phyloP scores from a whole-genome alignment of 2,797 vertebrate species.

The Bovichtus diacanthus region DNA sequence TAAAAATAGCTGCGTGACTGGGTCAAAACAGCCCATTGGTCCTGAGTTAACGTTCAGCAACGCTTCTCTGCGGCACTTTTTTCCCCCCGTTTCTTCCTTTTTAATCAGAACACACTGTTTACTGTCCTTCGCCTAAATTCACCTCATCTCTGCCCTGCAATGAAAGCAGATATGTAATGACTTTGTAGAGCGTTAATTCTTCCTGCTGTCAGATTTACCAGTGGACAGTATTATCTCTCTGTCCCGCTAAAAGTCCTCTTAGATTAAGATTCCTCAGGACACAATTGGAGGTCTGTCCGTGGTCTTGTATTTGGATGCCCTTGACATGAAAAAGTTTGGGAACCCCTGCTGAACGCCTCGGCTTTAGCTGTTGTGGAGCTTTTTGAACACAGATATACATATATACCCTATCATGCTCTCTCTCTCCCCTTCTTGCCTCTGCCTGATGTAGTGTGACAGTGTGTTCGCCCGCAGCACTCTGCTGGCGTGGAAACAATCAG shows the following conservation, averaged over 20 bases:
- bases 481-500: constrained; percentile 88
- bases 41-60: neutral
- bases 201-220: constrained; percentile 24
- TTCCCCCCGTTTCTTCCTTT: neutral
- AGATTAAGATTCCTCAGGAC: constrained; percentile 52
- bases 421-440: constrained; percentile 72
- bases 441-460: constrained; percentile 87
- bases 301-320: constrained; percentile 37
- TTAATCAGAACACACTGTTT: neutral
- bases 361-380: constrained; percentile 54
- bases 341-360: constrained; percentile 47
- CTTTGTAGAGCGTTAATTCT: constrained; percentile 16
- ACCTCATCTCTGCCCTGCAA: neutral
- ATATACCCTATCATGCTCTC: constrained; percentile 65
- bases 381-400: constrained; percentile 58
- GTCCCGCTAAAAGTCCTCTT: constrained; percentile 19
- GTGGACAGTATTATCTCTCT: constrained; percentile 7
- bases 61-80: neutral
- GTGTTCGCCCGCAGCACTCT: constrained; percentile 83
- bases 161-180: neutral
- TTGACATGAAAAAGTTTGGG: constrained; percentile 66
- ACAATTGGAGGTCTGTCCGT: constrained; percentile 20
- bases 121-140: neutral
- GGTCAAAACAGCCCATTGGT: neutral
- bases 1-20: neutral